Evolutionary conservation across 2,113 vertebrate species (phyloP).

Genomic region (Apteryx mantelli): DNA sequence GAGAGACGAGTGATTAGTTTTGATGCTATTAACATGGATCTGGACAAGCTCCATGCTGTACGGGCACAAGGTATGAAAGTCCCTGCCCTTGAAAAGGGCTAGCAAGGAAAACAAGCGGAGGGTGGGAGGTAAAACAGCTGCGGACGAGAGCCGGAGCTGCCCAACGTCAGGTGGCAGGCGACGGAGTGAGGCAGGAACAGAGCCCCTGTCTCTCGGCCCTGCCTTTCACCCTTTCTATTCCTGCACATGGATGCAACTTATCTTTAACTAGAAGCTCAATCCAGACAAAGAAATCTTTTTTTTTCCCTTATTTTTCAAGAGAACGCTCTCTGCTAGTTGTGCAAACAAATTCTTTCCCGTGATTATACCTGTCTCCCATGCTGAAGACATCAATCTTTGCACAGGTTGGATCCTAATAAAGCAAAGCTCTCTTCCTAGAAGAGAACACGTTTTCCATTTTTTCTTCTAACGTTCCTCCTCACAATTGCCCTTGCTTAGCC

Average conservation of each 20-base stretch:
- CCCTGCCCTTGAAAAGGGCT: not conserved
- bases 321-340: not conserved
- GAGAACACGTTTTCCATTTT: not conserved
- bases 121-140: not conserved
- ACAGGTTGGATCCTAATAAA: not conserved
- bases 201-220: not conserved
- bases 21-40: not conserved
- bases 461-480: constrained; percentile 11
- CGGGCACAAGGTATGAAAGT: not conserved
- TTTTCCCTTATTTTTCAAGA: not conserved
- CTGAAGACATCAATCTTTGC: not conserved
- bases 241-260: not conserved
- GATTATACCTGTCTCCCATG: constrained; percentile 39
- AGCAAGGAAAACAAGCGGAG: not conserved
- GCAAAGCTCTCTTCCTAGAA: not conserved
- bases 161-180: not conserved
- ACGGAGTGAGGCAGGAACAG: not conserved
- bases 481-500: constrained; percentile 37
- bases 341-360: not conserved
- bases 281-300: not conserved
- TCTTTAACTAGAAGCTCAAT: not conserved
- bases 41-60: not conserved
- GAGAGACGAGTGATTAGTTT: constrained; percentile 5
- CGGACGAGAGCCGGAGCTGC: not conserved
- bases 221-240: not conserved